Evolutionary conservation across 30 jellyfish, hydroid and myxozoan species (phyloP).

Genomic region (Hydractinia symbiolongicarpus): DNA sequence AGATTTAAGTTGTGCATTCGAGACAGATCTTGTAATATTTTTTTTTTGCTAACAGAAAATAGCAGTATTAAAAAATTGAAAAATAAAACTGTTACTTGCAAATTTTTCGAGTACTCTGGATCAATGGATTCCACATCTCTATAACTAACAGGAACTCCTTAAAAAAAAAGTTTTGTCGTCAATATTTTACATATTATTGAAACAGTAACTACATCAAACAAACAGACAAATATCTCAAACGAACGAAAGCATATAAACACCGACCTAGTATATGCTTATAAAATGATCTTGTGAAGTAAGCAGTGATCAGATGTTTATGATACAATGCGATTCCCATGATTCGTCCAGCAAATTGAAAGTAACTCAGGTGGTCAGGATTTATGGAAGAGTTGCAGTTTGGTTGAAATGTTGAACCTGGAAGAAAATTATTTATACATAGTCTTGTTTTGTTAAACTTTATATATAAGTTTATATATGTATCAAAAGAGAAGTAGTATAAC

Average conservation of each 20-base stretch:
- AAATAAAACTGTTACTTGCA: slow-evolving; percentile 43
- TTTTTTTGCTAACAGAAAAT: too few species aligned
- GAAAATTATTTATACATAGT: background rate
- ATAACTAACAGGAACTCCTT: slow-evolving; percentile 81
- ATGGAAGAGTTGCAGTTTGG: slow-evolving; percentile 91
- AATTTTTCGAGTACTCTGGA: slow-evolving; percentile 75
- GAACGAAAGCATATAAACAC: background rate
- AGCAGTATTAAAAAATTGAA: too few species aligned
- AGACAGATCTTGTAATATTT: too few species aligned
- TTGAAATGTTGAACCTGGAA: slow-evolving; percentile 82
- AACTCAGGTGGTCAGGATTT: slow-evolving; percentile 83
- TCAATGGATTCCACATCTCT: slow-evolving; percentile 84
- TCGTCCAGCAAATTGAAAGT: slow-evolving; percentile 84
- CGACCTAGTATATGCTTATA: slow-evolving; percentile 86
- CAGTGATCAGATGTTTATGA: slow-evolving; percentile 73
- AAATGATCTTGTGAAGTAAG: slow-evolving; percentile 78
- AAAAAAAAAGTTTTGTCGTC: background rate
- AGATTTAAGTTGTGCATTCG: too few species aligned
- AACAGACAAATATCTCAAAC: too few species aligned
- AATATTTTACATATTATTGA: too few species aligned
- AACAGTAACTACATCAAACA: too few species aligned
- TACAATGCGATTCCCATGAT: slow-evolving; percentile 91
- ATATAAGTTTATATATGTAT: too few species aligned
- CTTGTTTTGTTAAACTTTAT: background rate
- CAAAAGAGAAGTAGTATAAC: too few species aligned